Base-by-base conservation (phyloP, 2,888 invertebrate species). In the Galeopsomyia nigrocyanea region DNA sequence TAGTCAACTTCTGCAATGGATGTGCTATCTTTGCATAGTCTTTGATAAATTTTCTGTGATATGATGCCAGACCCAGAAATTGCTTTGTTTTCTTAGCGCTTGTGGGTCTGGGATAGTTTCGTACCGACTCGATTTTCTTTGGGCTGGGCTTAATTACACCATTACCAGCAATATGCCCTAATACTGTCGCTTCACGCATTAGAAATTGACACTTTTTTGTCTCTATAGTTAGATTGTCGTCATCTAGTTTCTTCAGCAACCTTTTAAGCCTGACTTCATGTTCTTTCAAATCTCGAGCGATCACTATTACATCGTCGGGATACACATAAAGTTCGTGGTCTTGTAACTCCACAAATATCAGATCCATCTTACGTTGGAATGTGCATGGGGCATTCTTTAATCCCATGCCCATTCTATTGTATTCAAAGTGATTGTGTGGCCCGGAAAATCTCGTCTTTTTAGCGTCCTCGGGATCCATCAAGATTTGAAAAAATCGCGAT, bases 21-120 rank as follows among this genome's bases (percentile, higher is more conserved):
- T 71, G 65, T 0, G 73, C 71, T 0, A 73, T 63, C 49, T 64
- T 62, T 2, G 75, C 64, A 13, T 68, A 75, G 17, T 72, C 61
- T 6, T 53, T 19, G 0, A 77, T 74, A 21, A 77, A 78, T 46
- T 72, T n/a, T 47, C 75, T 9, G 62, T 77, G 76, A 60, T 75
- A 76, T 3, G 66, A 66, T 0, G 71, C 0, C 72, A 75, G 0
- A 72, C n/a, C n/a, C n/a, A 39, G 5, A 13, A 76, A 74, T 53
- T 73, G 68, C 39, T 56, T 60, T 13, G 73, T 22, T 22, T 76
- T 70, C 22, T 57, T 74, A 0, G 14, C 14, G 1, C 26, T 75
- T 26, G 62, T 57, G 3, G 71, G 74, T 14, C 26, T 49, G 0
- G 73, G 69, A 7, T 68, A 73, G 47, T 60, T 62, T 1, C 22